A percentile compares a stretch with the other conserved stretches of the same genome.
Evolutionary conservation across 2,113 vertebrate genomes (phyloP).

Genomic region (Castor canadensis): DNA sequence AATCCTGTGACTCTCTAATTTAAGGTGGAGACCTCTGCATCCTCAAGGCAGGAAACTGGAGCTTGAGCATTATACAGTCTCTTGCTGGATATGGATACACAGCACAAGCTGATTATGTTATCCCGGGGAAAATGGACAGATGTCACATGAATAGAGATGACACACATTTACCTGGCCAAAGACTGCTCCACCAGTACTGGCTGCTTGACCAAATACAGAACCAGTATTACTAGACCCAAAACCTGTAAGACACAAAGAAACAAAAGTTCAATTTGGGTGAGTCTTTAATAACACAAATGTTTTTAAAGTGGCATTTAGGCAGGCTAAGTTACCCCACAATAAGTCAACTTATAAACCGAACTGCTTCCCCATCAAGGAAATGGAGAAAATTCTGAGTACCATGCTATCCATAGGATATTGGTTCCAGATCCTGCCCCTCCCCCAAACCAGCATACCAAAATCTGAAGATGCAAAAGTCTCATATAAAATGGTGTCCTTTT

Average conservation of each 20-base stretch:
- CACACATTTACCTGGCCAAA: slow-evolving; percentile 91
- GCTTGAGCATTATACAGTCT: background rate
- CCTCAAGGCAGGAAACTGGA: background rate
- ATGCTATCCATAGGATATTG: too few species aligned
- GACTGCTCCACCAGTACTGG: slow-evolving; percentile 83
- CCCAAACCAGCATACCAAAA: background rate
- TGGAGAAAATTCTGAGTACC: background rate
- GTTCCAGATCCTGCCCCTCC: background rate
- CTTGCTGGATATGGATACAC: too few species aligned
- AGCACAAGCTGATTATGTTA: rapidly evolving
- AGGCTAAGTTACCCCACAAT: background rate
- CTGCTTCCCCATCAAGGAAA: background rate
- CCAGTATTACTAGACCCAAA: slow-evolving; percentile 89
- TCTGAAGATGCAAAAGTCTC: background rate
- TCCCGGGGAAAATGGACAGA: rapidly evolving
- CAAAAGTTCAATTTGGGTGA: background rate
- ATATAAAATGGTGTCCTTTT: background rate
- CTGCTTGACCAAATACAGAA: slow-evolving; percentile 92
- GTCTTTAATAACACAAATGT: background rate
- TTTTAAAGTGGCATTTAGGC: background rate
- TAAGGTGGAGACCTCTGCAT: background rate
- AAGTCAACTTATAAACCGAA: background rate
- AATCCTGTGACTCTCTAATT: background rate
- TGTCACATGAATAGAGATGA: rapidly evolving
- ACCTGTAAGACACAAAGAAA: slow-evolving; percentile 72